Conservation (phyloP, 1,140 invertebrate species). For the Heliconius melpomene region DNA sequence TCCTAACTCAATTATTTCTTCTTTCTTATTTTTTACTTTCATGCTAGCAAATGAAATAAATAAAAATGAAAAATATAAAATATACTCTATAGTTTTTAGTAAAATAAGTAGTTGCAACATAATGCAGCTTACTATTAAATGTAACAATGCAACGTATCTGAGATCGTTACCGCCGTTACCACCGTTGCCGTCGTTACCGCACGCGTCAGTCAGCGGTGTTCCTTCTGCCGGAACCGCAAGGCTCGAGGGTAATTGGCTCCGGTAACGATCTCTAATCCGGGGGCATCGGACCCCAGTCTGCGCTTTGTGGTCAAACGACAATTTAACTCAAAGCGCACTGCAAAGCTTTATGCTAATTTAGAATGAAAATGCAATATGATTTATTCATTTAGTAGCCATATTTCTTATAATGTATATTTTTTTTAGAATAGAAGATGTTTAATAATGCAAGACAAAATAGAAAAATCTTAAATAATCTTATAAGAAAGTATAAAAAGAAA, state of each 20-base stretch:
- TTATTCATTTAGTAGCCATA: not conserved
- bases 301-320: constrained; percentile 49
- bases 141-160: constrained; percentile 28
- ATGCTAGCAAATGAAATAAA: not conserved
- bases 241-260: constrained; percentile 46
- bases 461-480: constrained; percentile 18
- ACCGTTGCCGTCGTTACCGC: not conserved
- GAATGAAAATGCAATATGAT: constrained; percentile 5
- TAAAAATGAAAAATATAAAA: not conserved
- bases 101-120: not conserved
- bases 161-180: constrained; percentile 28
- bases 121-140: not conserved
- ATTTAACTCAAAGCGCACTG: constrained; percentile 43
- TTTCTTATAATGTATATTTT: constrained; percentile 25
- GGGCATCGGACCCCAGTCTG: constrained; percentile 46
- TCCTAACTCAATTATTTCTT: not conserved
- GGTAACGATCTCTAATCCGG: constrained; percentile 46
- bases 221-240: constrained; percentile 44
- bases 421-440: no score
- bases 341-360: constrained; percentile 5
- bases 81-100: not conserved
- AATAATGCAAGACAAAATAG: no score
- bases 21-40: not conserved
- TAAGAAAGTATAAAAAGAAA: not conserved
- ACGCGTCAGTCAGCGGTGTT: constrained; percentile 31